Base-by-base conservation (phyloP, 2,888 invertebrate genomes). In the Chouioia cunea region DNA sequence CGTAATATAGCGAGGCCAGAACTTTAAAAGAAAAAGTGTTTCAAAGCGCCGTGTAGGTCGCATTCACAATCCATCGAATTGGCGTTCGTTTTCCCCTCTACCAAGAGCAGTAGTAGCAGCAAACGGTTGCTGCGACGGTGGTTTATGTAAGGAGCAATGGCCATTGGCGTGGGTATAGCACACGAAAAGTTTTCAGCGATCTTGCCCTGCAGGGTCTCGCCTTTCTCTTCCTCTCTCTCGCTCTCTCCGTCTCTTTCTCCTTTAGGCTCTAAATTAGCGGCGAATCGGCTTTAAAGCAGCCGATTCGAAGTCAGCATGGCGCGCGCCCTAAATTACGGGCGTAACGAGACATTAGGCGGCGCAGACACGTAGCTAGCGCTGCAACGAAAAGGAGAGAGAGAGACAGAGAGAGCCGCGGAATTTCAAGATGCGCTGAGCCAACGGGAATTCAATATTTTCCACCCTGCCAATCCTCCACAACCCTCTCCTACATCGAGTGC, bases 291-390 rank as follows among this genome's bases (percentile, higher is more conserved):
- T 71, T 75, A 77, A 79, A 79, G 75, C 70, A 78, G 78, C 73
- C 73, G 76, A 78, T 78, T 78, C 75, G 69, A 74, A 79, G 78
- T 79, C 77, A 60, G 75, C 73, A 54, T 70, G 73, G 69, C 69
- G 66, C 74, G 23, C 73, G 71, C 74, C 69, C 74, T 77, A 76
- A 78, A 79, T 79, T 79, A 76, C 76, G 58, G 65, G 76, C 74
- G 76, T 77, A 79, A 78, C 74, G 77, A 78, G 78, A 76, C 77
- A 77, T 77, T 78, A 77, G 79, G 74, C 71, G 76, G 75, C 75
- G 75, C 78, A 73, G 76, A 77, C 78, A 78, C 79, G 78, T 77
- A 77, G 65, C 75, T 66, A 64, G 65, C 52, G 15, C 16, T 52
- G 53, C 47, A 43, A 43, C 10, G 16, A 18, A 44, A 44, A 44